Percentiles rank a stretch among this genome's conserved stretches.
phyloP scores from a whole-genome alignment of 2,888 invertebrate species.

The Azorinus chamasolen region DNA sequence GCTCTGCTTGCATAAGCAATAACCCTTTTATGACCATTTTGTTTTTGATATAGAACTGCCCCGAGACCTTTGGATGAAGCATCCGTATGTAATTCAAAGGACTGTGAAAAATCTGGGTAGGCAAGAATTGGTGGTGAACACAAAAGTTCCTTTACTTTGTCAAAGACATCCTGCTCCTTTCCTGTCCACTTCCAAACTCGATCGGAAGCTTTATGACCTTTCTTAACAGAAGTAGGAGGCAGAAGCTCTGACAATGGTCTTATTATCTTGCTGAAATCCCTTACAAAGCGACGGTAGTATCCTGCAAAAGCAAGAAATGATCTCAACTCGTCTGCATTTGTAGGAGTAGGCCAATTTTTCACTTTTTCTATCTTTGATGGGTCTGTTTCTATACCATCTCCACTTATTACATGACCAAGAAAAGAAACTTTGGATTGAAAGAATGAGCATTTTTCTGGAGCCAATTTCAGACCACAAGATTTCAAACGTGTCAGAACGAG shows the following conservation, averaged over 20 bases:
- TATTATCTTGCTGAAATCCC: constrained; percentile 14
- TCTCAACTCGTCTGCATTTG: constrained; percentile 8
- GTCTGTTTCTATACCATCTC: constrained; percentile 10
- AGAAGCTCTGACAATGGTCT: constrained; percentile 10
- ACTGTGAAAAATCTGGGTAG: too few relatives aligned
- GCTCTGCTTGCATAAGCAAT: too few relatives aligned
- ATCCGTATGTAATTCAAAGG: too few relatives aligned
- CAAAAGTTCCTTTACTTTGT: constrained; percentile 12
- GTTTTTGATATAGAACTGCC: too few relatives aligned
- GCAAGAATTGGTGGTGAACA: constrained; percentile 14
- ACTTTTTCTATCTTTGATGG: constrained; percentile 8
- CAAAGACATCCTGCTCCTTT: constrained; percentile 16
- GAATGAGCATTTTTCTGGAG: constrained; percentile 1
- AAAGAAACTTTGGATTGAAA: background rate
- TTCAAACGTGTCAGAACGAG: constrained; percentile 14
- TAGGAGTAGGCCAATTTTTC: constrained; percentile 17
- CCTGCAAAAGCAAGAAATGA: constrained; percentile 7
- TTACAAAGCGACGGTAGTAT: constrained; percentile 11
- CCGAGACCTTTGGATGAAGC: too few relatives aligned
- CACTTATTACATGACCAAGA: constrained; percentile 22
- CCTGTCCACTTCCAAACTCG: constrained; percentile 13
- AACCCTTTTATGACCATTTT: too few relatives aligned
- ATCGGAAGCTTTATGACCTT: background rate
- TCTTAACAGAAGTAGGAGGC: constrained; percentile 10
- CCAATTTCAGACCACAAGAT: background rate